These are phyloP conservation scores for Microchrysa polita DNA, from an alignment of 2,888 invertebrate species.

Conservation along the genomic window DNA sequence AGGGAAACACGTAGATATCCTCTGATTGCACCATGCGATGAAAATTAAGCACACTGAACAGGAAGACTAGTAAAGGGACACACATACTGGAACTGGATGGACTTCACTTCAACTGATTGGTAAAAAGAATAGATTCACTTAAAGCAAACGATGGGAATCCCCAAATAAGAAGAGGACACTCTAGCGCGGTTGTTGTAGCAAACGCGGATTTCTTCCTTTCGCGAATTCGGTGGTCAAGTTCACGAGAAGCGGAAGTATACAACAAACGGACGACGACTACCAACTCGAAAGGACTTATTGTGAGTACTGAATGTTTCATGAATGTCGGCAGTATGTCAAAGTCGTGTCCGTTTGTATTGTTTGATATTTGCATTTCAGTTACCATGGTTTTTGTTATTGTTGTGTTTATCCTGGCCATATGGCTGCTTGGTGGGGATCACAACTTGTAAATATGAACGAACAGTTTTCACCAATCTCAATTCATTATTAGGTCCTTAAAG, in stretches of 20 bases:
- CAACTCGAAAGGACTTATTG: too few species aligned
- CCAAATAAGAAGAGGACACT: background rate
- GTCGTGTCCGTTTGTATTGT: background rate
- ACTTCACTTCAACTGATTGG: too few species aligned
- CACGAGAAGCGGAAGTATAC: too few species aligned
- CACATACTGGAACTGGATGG: too few species aligned
- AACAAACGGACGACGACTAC: too few species aligned
- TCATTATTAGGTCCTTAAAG: too few species aligned
- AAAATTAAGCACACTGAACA: conserved; percentile 11
- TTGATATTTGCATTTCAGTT: conserved; percentile 28
- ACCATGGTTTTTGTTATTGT: conserved; percentile 6
- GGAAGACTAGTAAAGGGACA: background rate
- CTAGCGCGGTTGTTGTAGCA: too few species aligned
- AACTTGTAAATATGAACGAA: too few species aligned
- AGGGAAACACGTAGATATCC: conserved; percentile 23
- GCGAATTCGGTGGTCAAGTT: conserved; percentile 3
- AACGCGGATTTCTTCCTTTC: background rate
- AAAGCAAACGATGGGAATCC: background rate
- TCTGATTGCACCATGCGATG: background rate
- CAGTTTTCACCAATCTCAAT: too few species aligned
- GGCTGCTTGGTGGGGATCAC: background rate
- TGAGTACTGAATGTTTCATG: too few species aligned
- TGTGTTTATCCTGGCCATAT: background rate
- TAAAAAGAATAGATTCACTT: too few species aligned
- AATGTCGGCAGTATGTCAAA: background rate